A percentile compares a stretch with the other conserved stretches of the same genome.
These are phyloP conservation scores for Anoplopoma fimbria DNA, from an alignment of 2,113 vertebrate species.

Conservation along the genomic window DNA sequence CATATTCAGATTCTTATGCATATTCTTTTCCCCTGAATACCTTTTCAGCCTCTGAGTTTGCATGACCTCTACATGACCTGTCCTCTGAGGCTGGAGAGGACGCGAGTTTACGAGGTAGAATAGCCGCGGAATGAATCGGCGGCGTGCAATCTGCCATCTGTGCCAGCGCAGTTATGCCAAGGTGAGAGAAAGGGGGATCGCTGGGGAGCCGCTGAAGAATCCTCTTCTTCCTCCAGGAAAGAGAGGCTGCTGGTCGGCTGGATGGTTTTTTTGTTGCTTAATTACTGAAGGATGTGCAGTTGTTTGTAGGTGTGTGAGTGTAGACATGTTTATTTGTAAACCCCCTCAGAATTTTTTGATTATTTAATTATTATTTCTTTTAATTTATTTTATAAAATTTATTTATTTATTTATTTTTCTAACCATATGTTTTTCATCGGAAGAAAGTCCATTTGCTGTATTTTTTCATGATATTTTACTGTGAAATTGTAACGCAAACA, in stretches of 20 bases:
- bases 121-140: slow-evolving; percentile 36
- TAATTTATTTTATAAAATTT: too few species aligned
- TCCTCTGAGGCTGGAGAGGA: slow-evolving; percentile 20
- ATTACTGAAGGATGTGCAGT: background rate
- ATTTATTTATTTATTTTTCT: too few species aligned
- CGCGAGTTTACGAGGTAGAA: slow-evolving; percentile 25
- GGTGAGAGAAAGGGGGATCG: slow-evolving; percentile 48
- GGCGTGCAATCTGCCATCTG: slow-evolving; percentile 59
- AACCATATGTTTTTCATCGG: too few species aligned
- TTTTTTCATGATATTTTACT: background rate
- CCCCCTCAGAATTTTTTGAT: too few species aligned
- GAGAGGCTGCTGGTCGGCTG: background rate
- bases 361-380: too few species aligned
- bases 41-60: background rate
- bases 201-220: background rate
- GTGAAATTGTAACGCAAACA: background rate
- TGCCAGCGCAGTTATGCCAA: slow-evolving; percentile 13
- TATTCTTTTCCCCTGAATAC: background rate
- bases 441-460: background rate
- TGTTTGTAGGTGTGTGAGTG: background rate
- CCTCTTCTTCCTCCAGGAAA: slow-evolving; percentile 2
- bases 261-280: background rate
- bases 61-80: slow-evolving; percentile 40
- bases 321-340: too few species aligned
- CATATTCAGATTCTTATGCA: slow-evolving; percentile 28